Conservation (phyloP, 2,113 vertebrate genomes). For the Leptosomus discolor region DNA sequence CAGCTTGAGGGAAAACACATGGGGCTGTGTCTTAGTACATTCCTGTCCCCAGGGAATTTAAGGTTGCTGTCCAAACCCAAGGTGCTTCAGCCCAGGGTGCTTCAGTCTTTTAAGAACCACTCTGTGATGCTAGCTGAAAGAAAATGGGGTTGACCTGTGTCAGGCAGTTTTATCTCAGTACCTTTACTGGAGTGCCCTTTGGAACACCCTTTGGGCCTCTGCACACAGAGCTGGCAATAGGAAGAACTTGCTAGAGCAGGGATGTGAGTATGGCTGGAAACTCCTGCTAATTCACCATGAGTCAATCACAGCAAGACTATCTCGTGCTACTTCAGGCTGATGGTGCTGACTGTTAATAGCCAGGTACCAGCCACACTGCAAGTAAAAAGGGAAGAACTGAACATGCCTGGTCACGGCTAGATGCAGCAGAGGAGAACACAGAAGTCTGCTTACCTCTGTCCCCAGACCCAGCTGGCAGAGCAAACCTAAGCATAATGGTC, state of each 20-base stretch:
- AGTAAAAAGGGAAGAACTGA: background rate
- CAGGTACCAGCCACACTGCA: fast-evolving
- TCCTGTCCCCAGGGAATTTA: background rate
- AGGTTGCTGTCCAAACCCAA: background rate
- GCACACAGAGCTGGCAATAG: background rate
- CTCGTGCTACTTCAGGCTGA: background rate
- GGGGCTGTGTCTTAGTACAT: background rate
- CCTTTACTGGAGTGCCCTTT: background rate
- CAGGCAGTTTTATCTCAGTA: background rate
- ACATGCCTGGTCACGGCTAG: background rate
- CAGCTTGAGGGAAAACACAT: background rate
- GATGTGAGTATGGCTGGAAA: background rate
- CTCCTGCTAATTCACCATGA: background rate
- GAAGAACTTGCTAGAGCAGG: background rate
- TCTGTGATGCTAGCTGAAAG: background rate
- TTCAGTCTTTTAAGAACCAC: background rate
- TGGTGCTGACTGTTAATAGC: background rate
- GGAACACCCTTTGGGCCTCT: background rate
- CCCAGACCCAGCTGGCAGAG: background rate
- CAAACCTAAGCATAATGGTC: background rate
- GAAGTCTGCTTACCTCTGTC: background rate
- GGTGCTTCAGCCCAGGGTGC: background rate
- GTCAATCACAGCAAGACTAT: background rate
- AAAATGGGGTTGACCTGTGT: background rate
- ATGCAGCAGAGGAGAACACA: background rate